These are phyloP conservation scores for Paelopatides confundens DNA, from an alignment of 53 echinoderm and acorn worm genomes.

Conservation along the genomic window DNA sequence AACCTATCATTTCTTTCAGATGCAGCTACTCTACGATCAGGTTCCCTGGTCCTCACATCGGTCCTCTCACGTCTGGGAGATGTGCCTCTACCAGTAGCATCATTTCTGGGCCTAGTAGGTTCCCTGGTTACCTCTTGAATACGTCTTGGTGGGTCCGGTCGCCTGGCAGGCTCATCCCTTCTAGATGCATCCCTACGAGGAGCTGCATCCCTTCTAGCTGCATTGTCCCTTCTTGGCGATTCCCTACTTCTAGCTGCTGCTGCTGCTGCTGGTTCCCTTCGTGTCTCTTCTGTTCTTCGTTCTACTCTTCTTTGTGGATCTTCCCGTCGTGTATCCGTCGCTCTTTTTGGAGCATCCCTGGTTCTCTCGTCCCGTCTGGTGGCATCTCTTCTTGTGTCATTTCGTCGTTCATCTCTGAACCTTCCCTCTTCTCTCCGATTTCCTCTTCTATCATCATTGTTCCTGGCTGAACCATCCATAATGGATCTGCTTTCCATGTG, in stretches of 20 bases:
- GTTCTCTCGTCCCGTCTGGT: conserved; percentile 50
- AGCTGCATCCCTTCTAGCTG: conserved; percentile 51
- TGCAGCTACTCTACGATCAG: conserved; percentile 52
- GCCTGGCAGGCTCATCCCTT: conserved; percentile 49
- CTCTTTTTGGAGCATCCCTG: conserved; percentile 40
- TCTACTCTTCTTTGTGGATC: conserved; percentile 64
- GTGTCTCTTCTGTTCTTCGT: conserved; percentile 50
- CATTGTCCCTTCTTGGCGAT: conserved; percentile 59
- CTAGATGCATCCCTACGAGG: conserved; percentile 42
- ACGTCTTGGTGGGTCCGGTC: conserved; percentile 33
- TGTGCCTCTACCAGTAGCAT: background rate
- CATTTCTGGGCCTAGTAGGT: conserved; percentile 25
- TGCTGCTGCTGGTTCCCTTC: conserved; percentile 61
- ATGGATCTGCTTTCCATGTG: conserved; percentile 50
- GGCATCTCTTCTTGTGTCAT: conserved; percentile 63
- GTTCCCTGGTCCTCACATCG: conserved; percentile 33
- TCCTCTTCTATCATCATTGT: conserved; percentile 64
- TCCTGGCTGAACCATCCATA: conserved; percentile 40
- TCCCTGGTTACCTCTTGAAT: conserved; percentile 21
- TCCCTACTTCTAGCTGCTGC: conserved; percentile 58
- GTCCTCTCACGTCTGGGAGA: conserved; percentile 38
- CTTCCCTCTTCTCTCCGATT: conserved; percentile 62
- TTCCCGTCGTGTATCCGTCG: conserved; percentile 56
- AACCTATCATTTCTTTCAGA: conserved; percentile 25
- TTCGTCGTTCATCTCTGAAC: conserved; percentile 59